Conservation (phyloP, 92 coral and sea anemone species). For the Palythoa grandiflora region DNA sequence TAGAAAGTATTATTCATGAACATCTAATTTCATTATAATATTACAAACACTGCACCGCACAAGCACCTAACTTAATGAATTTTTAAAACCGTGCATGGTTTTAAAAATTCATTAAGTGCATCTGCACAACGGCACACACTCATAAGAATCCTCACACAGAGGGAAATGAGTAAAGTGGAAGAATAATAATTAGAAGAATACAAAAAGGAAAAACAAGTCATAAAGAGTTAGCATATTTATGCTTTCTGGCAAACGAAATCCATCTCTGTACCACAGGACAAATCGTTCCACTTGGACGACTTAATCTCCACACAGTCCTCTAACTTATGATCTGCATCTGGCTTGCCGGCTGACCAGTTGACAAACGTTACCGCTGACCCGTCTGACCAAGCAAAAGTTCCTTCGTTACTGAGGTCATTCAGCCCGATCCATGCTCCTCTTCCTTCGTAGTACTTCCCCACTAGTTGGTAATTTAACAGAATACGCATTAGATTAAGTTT, state of each 20-base stretch:
- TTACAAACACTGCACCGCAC: no score
- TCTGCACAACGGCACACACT: no score
- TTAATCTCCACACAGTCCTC: background rate
- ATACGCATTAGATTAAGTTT: background rate
- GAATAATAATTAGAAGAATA: no score
- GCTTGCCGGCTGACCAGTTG: conserved; percentile 8
- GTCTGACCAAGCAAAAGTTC: background rate
- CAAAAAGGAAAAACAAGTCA: background rate
- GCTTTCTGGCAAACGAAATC: background rate
- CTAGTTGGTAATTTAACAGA: background rate
- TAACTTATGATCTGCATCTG: background rate
- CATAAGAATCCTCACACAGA: no score
- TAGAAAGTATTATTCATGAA: no score
- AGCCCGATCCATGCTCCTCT: conserved; percentile 13
- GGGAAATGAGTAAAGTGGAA: no score
- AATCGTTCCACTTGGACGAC: background rate
- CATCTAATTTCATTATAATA: no score
- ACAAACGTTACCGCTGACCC: conserved; percentile 7
- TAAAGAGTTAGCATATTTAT: background rate
- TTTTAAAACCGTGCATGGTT: no score
- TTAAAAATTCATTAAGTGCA: no score
- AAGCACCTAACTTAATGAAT: no score
- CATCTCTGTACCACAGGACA: background rate
- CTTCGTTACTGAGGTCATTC: conserved; percentile 7
- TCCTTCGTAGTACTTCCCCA: background rate